Base-by-base conservation (phyloP, 1,140 invertebrate genomes). In the Drosophila oshimai region DNA sequence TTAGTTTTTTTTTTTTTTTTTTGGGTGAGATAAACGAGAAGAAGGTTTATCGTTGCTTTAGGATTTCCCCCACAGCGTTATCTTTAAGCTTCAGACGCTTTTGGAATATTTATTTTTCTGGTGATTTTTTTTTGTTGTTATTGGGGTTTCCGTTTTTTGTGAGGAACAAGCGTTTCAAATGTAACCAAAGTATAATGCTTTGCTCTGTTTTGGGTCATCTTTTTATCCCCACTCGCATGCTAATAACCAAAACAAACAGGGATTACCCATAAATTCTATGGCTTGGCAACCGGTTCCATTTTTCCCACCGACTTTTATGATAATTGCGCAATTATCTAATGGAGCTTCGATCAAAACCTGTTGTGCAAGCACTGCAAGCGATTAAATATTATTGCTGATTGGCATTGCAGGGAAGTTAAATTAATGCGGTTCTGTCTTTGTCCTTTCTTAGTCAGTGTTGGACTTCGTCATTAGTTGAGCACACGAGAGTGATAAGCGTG, bases 211-310 rank as follows among this genome's bases (percentile, higher is more conserved):
- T 17, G 0, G n/a, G 12, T 4, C 9, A 9, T 6, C 13, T 17
- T 9, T 39, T 53, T 22, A 5, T 13, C 6, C 15, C 13, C 15
- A 13, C 34, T 18, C 3, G 26, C 15, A 7, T 31, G 24, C n/a
- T 62, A 60, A 60, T 15, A 26, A 2, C 17, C 7, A 6, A 42
- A 12, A 55, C 57, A 34, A 61, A 62, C 36, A 60, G 54, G 58
- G 53, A 60, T 44, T 60, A 18, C 54, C 17, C 37, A 10, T 12
- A 36, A 54, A 12, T 22, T 17, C 1, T 18, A 12, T 18, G n/a
- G 20, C 13, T 17, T 37, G 24, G 29, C 49, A 78, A 78, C 68
- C 75, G 61, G 69, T 65, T 78, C 37, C 34, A 24, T 57, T 55
- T 73, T 78, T 78, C 54, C 54, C 61, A 34, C 37, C 55, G 33